Conservation (phyloP, 1,140 invertebrate genomes). For the Riptortus pedestris region DNA sequence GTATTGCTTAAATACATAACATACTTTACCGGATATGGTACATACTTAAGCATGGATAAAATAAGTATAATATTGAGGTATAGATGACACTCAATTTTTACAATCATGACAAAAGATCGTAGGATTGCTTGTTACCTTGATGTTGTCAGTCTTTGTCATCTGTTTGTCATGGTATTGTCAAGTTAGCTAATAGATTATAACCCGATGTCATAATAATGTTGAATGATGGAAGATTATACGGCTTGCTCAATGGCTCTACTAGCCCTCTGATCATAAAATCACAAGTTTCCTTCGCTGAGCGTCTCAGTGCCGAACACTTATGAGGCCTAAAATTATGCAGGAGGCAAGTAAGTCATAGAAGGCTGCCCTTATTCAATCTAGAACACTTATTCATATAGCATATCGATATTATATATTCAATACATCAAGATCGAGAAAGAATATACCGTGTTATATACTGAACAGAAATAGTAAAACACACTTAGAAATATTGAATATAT, state of each 20-base stretch:
- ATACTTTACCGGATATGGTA: conserved; percentile 17
- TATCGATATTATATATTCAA: not conserved
- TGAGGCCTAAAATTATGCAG: conserved; percentile 18
- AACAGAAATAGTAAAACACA: conserved; percentile 1
- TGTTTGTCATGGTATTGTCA: conserved; percentile 17
- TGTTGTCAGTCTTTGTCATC: conserved; percentile 25
- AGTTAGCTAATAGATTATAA: not conserved
- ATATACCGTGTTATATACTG: conserved; percentile 15
- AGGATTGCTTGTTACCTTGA: conserved; percentile 28
- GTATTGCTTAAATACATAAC: not conserved
- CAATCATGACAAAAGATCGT: conserved; percentile 18
- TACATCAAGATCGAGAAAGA: conserved; percentile 4
- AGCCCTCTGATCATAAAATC: conserved; percentile 16
- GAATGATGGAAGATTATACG: conserved; percentile 14
- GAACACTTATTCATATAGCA: not conserved
- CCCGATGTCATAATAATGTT: not conserved
- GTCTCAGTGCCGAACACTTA: not conserved
- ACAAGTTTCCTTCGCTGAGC: conserved; percentile 6
- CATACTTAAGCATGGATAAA: not conserved
- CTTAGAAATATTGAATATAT: conserved; percentile 13
- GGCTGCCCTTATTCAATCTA: no score
- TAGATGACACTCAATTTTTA: conserved; percentile 6
- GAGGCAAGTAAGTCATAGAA: conserved; percentile 12
- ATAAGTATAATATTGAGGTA: not conserved
- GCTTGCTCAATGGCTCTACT: conserved; percentile 6